Evolutionary conservation across 1,140 invertebrate genomes (phyloP).

Genomic region (Drosophila yakuba): DNA sequence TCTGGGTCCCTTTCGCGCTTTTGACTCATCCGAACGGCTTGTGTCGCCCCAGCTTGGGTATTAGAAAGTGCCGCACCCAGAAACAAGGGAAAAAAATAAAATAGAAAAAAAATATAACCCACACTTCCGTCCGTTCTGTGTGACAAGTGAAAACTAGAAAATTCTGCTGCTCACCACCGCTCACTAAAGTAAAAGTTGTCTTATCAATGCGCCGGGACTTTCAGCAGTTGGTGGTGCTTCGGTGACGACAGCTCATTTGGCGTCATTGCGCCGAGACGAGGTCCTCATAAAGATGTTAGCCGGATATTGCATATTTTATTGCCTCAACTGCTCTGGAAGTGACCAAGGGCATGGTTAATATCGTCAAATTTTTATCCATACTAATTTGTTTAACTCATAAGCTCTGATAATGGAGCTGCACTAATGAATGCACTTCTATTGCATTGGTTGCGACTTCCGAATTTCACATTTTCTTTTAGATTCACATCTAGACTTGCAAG

Average conservation of each 20-base stretch:
- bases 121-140: constrained; percentile 28
- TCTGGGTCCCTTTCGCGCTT: constrained; percentile 26
- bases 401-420: no score
- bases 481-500: no score
- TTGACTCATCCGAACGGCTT: constrained; percentile 62
- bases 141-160: constrained; percentile 78
- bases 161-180: constrained; percentile 31
- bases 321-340: constrained; percentile 43
- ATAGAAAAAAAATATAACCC: not conserved
- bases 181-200: constrained; percentile 77
- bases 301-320: constrained; percentile 37
- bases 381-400: no score
- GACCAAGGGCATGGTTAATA: constrained; percentile 55
- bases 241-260: constrained; percentile 23
- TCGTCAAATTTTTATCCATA: not conserved
- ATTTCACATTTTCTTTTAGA: no score
- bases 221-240: not conserved
- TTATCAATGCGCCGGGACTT: constrained; percentile 17
- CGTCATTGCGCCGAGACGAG: constrained; percentile 36
- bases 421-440: no score
- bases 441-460: no score
- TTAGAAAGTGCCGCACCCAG: constrained; percentile 55
- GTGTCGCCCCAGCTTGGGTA: constrained; percentile 22
- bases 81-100: constrained; percentile 5
- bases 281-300: constrained; percentile 23